Evolutionary conservation across 2,888 invertebrate genomes (phyloP).

Genomic region (Nyleta sp.): DNA sequence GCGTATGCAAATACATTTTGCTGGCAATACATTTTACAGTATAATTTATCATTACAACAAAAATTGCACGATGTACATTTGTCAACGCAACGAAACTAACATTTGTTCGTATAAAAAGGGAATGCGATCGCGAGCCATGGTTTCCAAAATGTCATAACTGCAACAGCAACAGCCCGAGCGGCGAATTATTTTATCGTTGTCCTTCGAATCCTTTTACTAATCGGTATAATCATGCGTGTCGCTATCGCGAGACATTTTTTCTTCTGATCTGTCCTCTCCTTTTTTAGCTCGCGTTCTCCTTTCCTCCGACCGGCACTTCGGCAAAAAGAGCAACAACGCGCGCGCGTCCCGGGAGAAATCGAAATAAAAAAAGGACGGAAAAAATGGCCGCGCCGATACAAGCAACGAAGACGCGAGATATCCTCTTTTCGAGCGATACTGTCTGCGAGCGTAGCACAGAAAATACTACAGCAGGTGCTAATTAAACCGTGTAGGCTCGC

Average conservation of each 20-base stretch:
- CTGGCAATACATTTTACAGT: too few relatives aligned
- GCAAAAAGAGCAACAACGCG: slow-evolving; percentile 53
- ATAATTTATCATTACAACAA: too few relatives aligned
- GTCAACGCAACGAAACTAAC: too few relatives aligned
- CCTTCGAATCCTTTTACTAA: slow-evolving; percentile 64
- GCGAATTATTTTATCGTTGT: slow-evolving; percentile 60
- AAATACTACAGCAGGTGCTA: slow-evolving; percentile 68
- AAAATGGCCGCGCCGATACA: slow-evolving; percentile 49
- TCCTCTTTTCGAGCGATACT: slow-evolving; percentile 64
- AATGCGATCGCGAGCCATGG: background rate
- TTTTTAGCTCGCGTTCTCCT: slow-evolving; percentile 2
- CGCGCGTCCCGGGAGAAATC: slow-evolving; percentile 47
- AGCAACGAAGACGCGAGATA: slow-evolving; percentile 57
- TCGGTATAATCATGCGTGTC: slow-evolving; percentile 64
- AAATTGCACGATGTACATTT: too few relatives aligned
- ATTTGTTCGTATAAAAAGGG: too few relatives aligned
- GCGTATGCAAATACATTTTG: too few relatives aligned
- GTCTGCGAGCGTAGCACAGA: slow-evolving; percentile 60
- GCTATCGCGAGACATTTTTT: slow-evolving; percentile 58
- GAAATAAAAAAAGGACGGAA: slow-evolving; percentile 38
- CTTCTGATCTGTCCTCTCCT: slow-evolving; percentile 29
- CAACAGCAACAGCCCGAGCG: background rate
- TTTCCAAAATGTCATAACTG: slow-evolving; percentile 28
- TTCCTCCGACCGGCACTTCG: slow-evolving; percentile 18
- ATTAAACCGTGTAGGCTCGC: slow-evolving; percentile 67